Base-by-base conservation (phyloP, 2,888 invertebrate genomes). In the Papilio gigon region DNA sequence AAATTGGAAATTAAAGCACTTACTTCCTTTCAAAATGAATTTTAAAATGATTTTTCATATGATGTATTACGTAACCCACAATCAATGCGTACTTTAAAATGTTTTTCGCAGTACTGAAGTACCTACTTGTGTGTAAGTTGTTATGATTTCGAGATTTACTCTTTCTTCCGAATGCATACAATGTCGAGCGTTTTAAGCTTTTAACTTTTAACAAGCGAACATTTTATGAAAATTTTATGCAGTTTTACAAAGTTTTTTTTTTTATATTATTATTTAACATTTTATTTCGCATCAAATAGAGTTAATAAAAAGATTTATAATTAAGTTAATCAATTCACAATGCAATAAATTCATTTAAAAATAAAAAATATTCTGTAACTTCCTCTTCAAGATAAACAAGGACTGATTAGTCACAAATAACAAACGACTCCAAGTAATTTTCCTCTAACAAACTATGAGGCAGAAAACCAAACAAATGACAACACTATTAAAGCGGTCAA, bases 181-280 rank as follows among this genome's bases (percentile, higher is more conserved):
- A 50, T 50, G 50, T 50, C 50, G 50, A 50, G 50, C 22, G 3
- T 50, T 47, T 50, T 50, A 25, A 25, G 50, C 27, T 50, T 27
- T 50, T 50, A 50, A 27, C 27, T 50, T 50, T 50, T 50, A 50
- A 50, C 25, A 50, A 50, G 25, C 50, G 50, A 50, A 27, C 50
- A n/a, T 50, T 27, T 50, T 27, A 27, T 27, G 14, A 50, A 50
- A 50, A n/a, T 27, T 25, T 50, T 50, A 14, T 27, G 27, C 27
- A 27, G 25, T 27, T 50, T 30, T 27, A 6, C 4, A 27, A 27
- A 53, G 27, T 53, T 3, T 47, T 44, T 44, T 20, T 20, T n/a
- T n/a, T n/a, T n/a, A n/a, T n/a, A n/a, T n/a, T n/a, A n/a, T n/a
- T 20, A 50, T 25, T 50, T 14, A 40, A 11, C n/a, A 3, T 40